phyloP scores from a whole-genome alignment of 2,888 invertebrate species.

The Tineola bisselliella region DNA sequence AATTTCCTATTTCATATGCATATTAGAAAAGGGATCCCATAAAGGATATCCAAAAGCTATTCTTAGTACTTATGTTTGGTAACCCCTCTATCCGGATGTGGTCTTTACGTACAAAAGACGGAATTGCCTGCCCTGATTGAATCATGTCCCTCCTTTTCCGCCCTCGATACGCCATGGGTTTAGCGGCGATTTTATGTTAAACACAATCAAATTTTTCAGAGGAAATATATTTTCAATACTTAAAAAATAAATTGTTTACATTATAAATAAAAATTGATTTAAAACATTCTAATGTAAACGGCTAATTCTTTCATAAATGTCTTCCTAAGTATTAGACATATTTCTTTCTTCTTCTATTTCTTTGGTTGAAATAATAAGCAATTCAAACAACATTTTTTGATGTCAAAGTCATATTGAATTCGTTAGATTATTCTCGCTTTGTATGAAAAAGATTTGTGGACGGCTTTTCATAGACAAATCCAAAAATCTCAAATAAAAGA shows the following conservation, averaged over 20 bases:
- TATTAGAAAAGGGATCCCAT: slow-evolving; percentile 5
- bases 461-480: slow-evolving; percentile 28
- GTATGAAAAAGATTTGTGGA: background rate
- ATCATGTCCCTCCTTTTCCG: slow-evolving; percentile 47
- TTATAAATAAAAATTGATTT: background rate
- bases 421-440: background rate
- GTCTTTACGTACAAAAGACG: slow-evolving; percentile 60
- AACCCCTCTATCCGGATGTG: slow-evolving; percentile 37
- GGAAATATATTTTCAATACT: background rate
- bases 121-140: slow-evolving; percentile 56
- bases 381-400: background rate
- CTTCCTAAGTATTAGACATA: no score
- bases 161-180: slow-evolving; percentile 28
- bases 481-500: slow-evolving; percentile 37
- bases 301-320: no score
- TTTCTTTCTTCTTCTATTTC: no score
- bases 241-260: background rate
- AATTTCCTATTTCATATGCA: slow-evolving; percentile 9
- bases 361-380: background rate
- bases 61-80: slow-evolving; percentile 15
- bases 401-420: background rate
- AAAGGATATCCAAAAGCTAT: slow-evolving; percentile 13
- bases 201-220: background rate
- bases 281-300: background rate
- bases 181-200: slow-evolving; percentile 13